phyloP scores from a whole-genome alignment of 1,140 invertebrate genomes.

The Eubasilissa regina region DNA sequence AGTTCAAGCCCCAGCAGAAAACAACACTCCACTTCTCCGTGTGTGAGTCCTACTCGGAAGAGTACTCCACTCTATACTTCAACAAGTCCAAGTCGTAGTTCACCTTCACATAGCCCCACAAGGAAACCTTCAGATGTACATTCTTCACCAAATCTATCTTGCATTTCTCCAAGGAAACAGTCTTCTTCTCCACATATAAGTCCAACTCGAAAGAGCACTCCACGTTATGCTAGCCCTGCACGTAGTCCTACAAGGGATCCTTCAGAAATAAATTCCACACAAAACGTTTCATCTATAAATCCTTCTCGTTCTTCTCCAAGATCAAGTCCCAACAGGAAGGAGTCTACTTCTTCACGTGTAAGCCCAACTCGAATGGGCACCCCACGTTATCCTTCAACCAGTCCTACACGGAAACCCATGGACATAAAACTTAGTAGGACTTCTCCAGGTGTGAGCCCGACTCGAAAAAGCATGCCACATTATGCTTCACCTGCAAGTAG shows the following conservation, averaged over 20 bases:
- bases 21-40: background rate
- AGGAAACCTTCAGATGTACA: background rate
- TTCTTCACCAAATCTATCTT: no score
- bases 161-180: background rate
- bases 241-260: conserved; percentile 47
- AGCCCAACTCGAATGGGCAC: background rate
- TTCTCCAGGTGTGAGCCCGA: conserved; percentile 16
- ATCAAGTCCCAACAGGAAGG: conserved; percentile 63
- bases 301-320: conserved; percentile 66
- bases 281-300: conserved; percentile 48
- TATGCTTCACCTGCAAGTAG: conserved; percentile 11
- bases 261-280: conserved; percentile 47
- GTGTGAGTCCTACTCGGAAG: background rate
- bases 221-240: conserved; percentile 23
- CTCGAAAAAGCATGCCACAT: conserved; percentile 14
- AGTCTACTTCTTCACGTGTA: background rate
- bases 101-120: conserved; percentile 30
- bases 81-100: conserved; percentile 7
- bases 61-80: background rate
- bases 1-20: background rate
- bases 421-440: background rate
- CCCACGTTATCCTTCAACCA: background rate
- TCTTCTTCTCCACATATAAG: conserved; percentile 16
- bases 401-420: conserved; percentile 16
- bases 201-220: conserved; percentile 19